These are phyloP conservation scores for Apamea anceps DNA, from an alignment of 2,888 invertebrate genomes.

Conservation along the genomic window DNA sequence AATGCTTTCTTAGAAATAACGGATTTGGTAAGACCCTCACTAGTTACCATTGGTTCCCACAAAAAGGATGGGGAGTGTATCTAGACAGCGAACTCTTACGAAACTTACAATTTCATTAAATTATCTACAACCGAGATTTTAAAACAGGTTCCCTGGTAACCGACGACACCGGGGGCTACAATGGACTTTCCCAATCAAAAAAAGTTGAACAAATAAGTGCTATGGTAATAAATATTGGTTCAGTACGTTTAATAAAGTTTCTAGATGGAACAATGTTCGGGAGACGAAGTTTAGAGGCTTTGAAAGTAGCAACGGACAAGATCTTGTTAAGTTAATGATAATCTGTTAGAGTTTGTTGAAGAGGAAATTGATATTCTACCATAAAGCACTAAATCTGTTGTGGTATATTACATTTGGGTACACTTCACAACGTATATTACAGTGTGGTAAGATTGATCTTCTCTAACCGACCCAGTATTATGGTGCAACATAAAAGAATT, in stretches of 20 bases:
- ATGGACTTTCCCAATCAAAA: slow-evolving; percentile 67
- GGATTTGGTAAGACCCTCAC: slow-evolving; percentile 31
- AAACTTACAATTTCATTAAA: slow-evolving; percentile 79
- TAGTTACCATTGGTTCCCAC: slow-evolving; percentile 63
- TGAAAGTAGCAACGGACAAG: slow-evolving; percentile 2
- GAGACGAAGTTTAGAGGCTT: slow-evolving; percentile 1
- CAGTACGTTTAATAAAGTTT: slow-evolving; percentile 37
- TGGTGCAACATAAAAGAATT: slow-evolving; percentile 34
- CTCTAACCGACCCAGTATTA: neutral
- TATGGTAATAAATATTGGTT: slow-evolving; percentile 40
- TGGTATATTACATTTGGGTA: neutral
- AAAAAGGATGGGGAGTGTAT: slow-evolving; percentile 49
- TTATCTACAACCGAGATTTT: slow-evolving; percentile 69
- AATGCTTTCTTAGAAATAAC: neutral
- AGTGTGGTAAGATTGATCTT: neutral
- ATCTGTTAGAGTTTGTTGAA: slow-evolving; percentile 9
- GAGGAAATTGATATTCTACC: neutral
- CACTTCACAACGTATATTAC: neutral
- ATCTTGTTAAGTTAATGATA: slow-evolving; percentile 1
- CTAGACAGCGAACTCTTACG: slow-evolving; percentile 69
- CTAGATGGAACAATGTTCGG: slow-evolving; percentile 15
- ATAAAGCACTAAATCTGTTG: neutral
- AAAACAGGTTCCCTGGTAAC: slow-evolving; percentile 72
- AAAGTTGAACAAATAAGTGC: slow-evolving; percentile 68
- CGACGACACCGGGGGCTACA: slow-evolving; percentile 70